phyloP scores from a whole-genome alignment of 2,113 vertebrate genomes.

The Scatophagus argus region DNA sequence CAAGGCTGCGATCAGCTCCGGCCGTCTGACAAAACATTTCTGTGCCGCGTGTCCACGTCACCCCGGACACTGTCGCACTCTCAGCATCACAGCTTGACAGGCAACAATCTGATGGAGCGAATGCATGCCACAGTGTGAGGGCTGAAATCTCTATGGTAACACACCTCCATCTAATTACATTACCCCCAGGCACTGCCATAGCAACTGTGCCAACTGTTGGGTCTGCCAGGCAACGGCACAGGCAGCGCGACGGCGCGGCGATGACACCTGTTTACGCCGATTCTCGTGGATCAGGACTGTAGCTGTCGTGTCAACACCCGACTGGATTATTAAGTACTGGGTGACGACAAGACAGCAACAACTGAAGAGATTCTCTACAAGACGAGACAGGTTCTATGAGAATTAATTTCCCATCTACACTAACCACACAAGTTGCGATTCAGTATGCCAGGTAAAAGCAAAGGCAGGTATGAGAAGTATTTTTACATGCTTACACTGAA shows the following conservation, averaged over 20 bases:
- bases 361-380: not conserved
- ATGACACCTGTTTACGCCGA: slow-evolving; percentile 55
- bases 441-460: not conserved
- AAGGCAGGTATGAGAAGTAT: not conserved
- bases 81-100: slow-evolving; percentile 44
- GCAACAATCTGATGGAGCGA: slow-evolving; percentile 42
- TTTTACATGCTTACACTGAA: not conserved
- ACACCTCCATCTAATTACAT: slow-evolving; percentile 65
- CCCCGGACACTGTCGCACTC: slow-evolving; percentile 8
- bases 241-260: slow-evolving; percentile 42
- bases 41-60: not conserved
- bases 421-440: not conserved
- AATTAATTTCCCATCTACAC: not conserved
- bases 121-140: slow-evolving; percentile 52
- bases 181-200: slow-evolving; percentile 70
- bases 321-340: slow-evolving; percentile 33
- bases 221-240: slow-evolving; percentile 60
- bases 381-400: not conserved
- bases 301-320: slow-evolving; percentile 48
- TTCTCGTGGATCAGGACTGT: slow-evolving; percentile 15
- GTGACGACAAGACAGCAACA: not conserved
- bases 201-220: slow-evolving; percentile 73
- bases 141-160: slow-evolving; percentile 78
- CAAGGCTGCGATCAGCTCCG: not conserved
- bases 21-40: slow-evolving; percentile 18